Conservation (phyloP, 2,113 vertebrate species). For the Aldabrachelys gigantea region DNA sequence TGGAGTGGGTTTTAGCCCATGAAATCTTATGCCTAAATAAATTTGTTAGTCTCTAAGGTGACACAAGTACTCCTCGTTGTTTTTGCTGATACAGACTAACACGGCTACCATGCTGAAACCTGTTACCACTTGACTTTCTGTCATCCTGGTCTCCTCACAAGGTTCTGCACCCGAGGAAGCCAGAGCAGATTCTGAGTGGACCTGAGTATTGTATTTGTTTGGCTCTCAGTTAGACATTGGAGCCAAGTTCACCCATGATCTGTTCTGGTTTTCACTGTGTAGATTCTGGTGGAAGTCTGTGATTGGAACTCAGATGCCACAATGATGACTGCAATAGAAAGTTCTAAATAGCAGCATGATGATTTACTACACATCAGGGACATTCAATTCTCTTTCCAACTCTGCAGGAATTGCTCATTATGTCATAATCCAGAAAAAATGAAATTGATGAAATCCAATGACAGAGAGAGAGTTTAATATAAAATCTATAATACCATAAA, state of each 20-base stretch:
- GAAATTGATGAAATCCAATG: background rate
- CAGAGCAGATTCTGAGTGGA: background rate
- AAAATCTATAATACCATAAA: background rate
- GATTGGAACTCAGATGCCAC: background rate
- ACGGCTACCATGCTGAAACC: too few species aligned
- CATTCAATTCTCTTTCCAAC: background rate
- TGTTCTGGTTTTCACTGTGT: background rate
- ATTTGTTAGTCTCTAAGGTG: too few species aligned
- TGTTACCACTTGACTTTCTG: background rate
- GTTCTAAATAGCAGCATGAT: background rate
- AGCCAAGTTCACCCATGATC: background rate
- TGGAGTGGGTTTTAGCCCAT: too few species aligned
- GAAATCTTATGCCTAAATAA: too few species aligned
- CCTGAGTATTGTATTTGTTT: background rate
- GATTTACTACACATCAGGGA: background rate
- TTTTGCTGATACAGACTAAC: too few species aligned
- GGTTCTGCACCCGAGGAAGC: conserved; percentile 3
- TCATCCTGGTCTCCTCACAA: background rate
- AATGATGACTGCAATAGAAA: background rate
- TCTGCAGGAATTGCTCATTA: background rate
- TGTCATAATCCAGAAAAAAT: background rate
- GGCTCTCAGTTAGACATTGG: background rate
- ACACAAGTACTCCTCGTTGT: too few species aligned
- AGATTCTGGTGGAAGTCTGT: background rate
- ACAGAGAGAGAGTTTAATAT: background rate